Evolutionary conservation across 2,888 invertebrate species (phyloP).

Genomic region (Phengaris arion): DNA sequence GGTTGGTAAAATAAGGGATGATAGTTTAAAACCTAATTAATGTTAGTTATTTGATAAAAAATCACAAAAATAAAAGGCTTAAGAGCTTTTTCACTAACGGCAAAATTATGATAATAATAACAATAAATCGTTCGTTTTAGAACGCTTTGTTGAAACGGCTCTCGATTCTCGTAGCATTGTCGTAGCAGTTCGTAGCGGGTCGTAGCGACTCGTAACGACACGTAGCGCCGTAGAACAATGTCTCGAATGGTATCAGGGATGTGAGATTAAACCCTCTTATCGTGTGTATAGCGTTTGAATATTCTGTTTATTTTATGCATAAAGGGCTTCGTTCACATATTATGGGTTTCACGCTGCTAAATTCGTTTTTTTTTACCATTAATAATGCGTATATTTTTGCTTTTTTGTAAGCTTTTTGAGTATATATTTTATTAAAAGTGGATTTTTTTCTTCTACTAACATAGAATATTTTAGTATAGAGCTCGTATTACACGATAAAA

Average conservation of each 20-base stretch:
- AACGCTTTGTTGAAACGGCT: constrained; percentile 7
- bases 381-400: not conserved
- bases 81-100: not conserved
- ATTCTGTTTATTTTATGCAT: not conserved
- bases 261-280: constrained; percentile 28
- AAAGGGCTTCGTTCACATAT: not conserved
- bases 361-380: not conserved
- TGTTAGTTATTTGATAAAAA: not conserved
- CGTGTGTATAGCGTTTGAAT: constrained; percentile 1
- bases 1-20: too few relatives aligned
- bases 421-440: too few relatives aligned
- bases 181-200: constrained; percentile 19
- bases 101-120: not conserved
- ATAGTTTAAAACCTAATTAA: too few relatives aligned
- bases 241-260: not conserved
- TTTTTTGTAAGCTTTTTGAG: not conserved
- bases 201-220: constrained; percentile 15
- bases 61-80: not conserved
- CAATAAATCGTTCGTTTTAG: too few relatives aligned
- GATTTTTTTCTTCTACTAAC: not conserved
- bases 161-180: constrained; percentile 27
- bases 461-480: not conserved
- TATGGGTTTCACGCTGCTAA: not conserved
- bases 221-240: constrained; percentile 29
- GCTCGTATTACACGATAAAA: not conserved